Evolutionary conservation across 2,113 vertebrate species (phyloP).

Genomic region (Colaptes auratus): DNA sequence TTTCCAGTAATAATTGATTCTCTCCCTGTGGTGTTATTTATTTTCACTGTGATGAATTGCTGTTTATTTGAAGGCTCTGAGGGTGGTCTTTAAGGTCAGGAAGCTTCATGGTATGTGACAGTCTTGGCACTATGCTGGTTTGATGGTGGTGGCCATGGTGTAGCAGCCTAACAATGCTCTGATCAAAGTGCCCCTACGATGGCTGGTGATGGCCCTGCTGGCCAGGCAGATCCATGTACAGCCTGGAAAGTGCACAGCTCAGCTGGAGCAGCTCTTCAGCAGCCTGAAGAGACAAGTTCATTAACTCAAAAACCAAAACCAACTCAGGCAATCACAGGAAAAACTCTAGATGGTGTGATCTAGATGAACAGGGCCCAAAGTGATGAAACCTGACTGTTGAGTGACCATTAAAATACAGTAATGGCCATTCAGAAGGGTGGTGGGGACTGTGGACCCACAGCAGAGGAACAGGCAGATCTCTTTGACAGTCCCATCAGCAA

Average conservation of each 20-base stretch:
- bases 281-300: not conserved
- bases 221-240: not conserved
- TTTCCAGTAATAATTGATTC: not conserved
- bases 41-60: not conserved
- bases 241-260: not conserved
- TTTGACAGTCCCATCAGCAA: not conserved
- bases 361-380: not conserved
- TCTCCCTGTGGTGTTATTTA: not conserved
- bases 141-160: not conserved
- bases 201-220: not conserved
- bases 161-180: not conserved
- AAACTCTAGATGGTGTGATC: not conserved
- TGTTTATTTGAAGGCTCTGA: not conserved
- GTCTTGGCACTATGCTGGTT: not conserved
- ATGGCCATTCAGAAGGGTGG: not conserved
- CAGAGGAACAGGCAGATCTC: not conserved
- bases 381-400: not conserved
- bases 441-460: not conserved
- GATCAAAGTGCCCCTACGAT: not conserved
- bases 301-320: conserved; percentile 4
- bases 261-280: conserved; percentile 25
- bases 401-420: not conserved
- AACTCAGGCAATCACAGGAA: not conserved
- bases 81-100: not conserved
- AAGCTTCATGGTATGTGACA: not conserved